Base-by-base conservation (phyloP, 64 coral and sea anemone species). In the Hydrozoanthus tunicans region DNA sequence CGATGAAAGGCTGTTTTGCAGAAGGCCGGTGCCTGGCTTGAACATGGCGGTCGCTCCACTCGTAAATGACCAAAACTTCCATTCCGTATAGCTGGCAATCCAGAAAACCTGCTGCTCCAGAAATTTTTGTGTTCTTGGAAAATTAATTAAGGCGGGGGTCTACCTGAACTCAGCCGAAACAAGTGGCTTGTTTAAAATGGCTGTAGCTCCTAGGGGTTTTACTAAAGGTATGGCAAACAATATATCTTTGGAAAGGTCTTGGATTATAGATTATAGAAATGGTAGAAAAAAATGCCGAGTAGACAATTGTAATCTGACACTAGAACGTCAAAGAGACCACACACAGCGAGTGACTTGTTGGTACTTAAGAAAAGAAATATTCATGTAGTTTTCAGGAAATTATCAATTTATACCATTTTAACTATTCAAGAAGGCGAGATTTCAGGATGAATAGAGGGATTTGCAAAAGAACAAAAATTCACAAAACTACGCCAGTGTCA, bases 331-430 rank as follows among this genome's bases (percentile, higher is more conserved):
- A 84, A 84, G 63, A 56, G 81, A 84, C 62, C 60, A 66, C 80
- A 66, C 27, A 27, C 27, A 27, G 62, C 56, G 81, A 83, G 14
- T 83, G 63, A 69, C 81, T 83, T 26, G 61, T 82, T 51, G 24
- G 80, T 66, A 82, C 80, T 82, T 68, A 32, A 83, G 81, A 83
- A 83, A 83, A 83, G 26, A 83, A 7, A 83, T 54, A 13, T 83
- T 43, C 6, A 13, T 20, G 3, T 67, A 53, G 62, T 51, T 84
- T 84, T 11, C 14, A 67, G 11, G 6, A 15, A 83, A 68, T n/a
- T 83, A 13, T 81, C 17, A 53, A 54, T 51, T 83, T 67, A 56
- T 8, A 20, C 20, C 4, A 73, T 72, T 86, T 73, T 73, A 24
- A 13, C 7, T 1, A 86, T 59, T 43, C 83, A 59, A n/a, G 5